Base-by-base conservation (phyloP, 2,797 vertebrate genomes). In the Pipistrellus kuhlii region DNA sequence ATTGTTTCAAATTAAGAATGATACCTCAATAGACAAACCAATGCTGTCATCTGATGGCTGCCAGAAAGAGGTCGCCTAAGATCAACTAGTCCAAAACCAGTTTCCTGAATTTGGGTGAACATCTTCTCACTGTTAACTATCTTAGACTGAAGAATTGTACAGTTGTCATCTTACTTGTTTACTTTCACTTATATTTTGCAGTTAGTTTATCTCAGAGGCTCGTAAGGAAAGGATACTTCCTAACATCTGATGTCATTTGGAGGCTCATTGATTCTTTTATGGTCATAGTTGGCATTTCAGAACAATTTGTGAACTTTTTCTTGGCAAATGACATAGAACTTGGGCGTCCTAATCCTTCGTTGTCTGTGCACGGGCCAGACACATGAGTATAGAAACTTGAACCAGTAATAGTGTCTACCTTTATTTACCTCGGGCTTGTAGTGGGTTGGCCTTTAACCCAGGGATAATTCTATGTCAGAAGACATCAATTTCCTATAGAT, bases 1-100 rank as follows among this genome's bases (percentile, higher is more conserved):
- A 82, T 88, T 95, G 18, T 85, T 94, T 94, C 71, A 82, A 90
- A 76, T 10, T 85, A 57, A 91, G 75, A 88, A 82, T 57, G 86
- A 85, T 64, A 48, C 12, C 32, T 94, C 41, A 73, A 2, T 32
- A 72, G 59, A 83, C 27, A 93, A 92, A 80, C 9, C 20, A 38
- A 76, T 44, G 71, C 59, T 86, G 20, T 92, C 75, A 94, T 93
- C 66, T 90, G 88, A 83, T 41, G 86, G 41, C 38, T 94, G 48
- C 80, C 80, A 96, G 93, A 76, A 86, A 69, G 41, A 90, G 57
- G 82, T 72, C 30, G 6, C n/a, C 59, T 27, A 38, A 84, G 57
- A 84, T 69, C 68, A 94, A 3, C 69, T 93, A 62, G 90, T 77
- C 64, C 10, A 46, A 78, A 66, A 83, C 41, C 48, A 77, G 38